phyloP scores from a whole-genome alignment of 2,888 invertebrate species.

The Napeogenes inachia region DNA sequence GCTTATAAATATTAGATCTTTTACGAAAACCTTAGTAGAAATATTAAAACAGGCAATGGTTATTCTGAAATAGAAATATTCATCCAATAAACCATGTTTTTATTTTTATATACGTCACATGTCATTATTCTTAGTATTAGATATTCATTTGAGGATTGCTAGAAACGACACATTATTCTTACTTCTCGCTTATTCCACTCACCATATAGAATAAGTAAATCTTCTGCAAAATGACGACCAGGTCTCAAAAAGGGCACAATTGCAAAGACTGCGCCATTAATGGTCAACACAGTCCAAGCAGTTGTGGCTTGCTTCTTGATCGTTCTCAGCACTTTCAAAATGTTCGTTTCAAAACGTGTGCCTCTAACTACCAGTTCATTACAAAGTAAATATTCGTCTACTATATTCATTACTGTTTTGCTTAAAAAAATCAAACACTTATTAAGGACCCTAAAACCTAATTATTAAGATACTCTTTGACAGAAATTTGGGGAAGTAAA shows the following conservation, averaged over 20 bases:
- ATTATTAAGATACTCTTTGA: neutral
- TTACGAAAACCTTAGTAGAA: too few relatives aligned
- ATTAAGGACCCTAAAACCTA: conserved; percentile 1
- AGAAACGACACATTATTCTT: neutral
- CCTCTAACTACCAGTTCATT: conserved; percentile 35
- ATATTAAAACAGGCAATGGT: too few relatives aligned
- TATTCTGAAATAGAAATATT: too few relatives aligned
- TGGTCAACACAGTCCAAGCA: conserved; percentile 47
- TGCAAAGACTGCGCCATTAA: conserved; percentile 42
- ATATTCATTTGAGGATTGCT: neutral
- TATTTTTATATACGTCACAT: too few relatives aligned
- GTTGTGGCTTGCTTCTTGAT: conserved; percentile 50
- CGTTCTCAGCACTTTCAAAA: conserved; percentile 36
- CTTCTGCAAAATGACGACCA: conserved; percentile 48
- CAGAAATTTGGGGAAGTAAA: too few relatives aligned
- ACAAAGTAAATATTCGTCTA: conserved; percentile 38
- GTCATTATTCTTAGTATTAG: neutral
- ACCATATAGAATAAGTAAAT: conserved; percentile 42
- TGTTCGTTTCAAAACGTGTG: conserved; percentile 44
- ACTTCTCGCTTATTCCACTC: conserved; percentile 10
- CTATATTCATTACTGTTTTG: conserved; percentile 37
- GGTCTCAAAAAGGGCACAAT: conserved; percentile 39
- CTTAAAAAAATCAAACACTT: conserved; percentile 32
- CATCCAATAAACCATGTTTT: too few relatives aligned
- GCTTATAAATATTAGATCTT: neutral